Percentiles rank a stretch among this genome's conserved stretches.
These are phyloP conservation scores for Drosophila emarginata DNA, from an alignment of 2,888 invertebrate species.

Conservation along the genomic window DNA sequence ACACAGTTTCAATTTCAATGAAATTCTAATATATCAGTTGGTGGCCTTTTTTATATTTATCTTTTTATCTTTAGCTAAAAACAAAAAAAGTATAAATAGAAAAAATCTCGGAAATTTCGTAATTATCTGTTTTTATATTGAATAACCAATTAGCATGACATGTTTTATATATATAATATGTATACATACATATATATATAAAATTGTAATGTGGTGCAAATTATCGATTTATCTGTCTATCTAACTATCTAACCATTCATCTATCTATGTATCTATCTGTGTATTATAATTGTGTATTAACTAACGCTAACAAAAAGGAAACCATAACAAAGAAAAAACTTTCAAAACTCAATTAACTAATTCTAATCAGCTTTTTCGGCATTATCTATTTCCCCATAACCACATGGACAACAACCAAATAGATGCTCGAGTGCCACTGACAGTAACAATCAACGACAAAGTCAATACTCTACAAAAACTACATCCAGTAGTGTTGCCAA, in stretches of 20 bases:
- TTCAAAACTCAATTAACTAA: constrained; percentile 31
- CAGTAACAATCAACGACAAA: constrained; percentile 79
- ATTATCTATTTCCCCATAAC: constrained; percentile 44
- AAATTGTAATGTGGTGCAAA: not conserved
- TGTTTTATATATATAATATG: constrained; percentile 1
- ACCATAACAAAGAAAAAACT: not conserved
- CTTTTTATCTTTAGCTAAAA: too few relatives aligned
- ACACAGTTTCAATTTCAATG: too few relatives aligned
- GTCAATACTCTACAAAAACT: constrained; percentile 81
- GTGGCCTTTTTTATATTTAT: too few relatives aligned
- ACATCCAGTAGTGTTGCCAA: constrained; percentile 80
- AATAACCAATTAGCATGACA: constrained; percentile 16
- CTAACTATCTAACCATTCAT: constrained; percentile 17
- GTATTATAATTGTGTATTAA: too few relatives aligned
- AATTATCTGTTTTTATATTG: not conserved
- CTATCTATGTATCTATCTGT: constrained; percentile 32
- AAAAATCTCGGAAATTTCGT: not conserved
- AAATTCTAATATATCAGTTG: too few relatives aligned
- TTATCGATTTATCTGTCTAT: not conserved
- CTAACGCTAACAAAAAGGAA: too few relatives aligned
- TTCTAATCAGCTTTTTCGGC: constrained; percentile 46
- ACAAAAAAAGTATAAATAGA: too few relatives aligned
- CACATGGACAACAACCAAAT: constrained; percentile 41
- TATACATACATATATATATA: too few relatives aligned
- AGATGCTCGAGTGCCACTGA: constrained; percentile 79